These are phyloP conservation scores for Argynnis bischoffii DNA, from an alignment of 2,888 invertebrate species.

Conservation along the genomic window DNA sequence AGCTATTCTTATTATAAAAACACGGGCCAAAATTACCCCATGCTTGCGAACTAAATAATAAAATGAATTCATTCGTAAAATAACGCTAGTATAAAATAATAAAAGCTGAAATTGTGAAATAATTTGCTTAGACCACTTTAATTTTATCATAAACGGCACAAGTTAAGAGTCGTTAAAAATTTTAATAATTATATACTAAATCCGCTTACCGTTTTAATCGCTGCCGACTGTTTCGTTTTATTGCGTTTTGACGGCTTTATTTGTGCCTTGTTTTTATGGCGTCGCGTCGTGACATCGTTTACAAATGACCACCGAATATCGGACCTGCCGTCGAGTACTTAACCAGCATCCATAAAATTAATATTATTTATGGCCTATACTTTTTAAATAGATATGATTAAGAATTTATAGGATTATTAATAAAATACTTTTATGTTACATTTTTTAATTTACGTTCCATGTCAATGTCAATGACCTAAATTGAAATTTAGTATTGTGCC, in stretches of 20 bases:
- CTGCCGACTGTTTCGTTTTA: conserved; percentile 36
- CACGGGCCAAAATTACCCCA: too few relatives aligned
- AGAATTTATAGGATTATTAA: too few relatives aligned
- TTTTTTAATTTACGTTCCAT: too few relatives aligned
- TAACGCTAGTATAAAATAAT: background rate
- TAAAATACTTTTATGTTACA: too few relatives aligned
- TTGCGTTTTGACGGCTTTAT: conserved; percentile 39
- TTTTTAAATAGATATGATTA: too few relatives aligned
- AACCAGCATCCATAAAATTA: background rate
- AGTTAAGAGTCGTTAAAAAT: conserved; percentile 19
- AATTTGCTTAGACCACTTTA: conserved; percentile 20
- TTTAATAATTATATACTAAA: conserved; percentile 34
- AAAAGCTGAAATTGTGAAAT: conserved; percentile 7
- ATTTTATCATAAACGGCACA: conserved; percentile 23
- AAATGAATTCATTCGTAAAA: background rate
- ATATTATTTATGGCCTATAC: background rate
- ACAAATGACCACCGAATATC: conserved; percentile 24
- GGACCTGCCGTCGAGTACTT: conserved; percentile 4
- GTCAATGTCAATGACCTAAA: too few relatives aligned
- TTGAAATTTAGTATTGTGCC: too few relatives aligned
- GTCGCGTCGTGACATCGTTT: conserved; percentile 33
- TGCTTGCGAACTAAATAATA: too few relatives aligned
- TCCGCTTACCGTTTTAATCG: conserved; percentile 35
- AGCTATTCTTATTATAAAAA: too few relatives aligned
- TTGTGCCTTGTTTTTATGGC: conserved; percentile 44